Percentiles rank a stretch among this genome's conserved stretches.
Conservation (phyloP, 2,797 vertebrate species). For the Liasis olivaceus region DNA sequence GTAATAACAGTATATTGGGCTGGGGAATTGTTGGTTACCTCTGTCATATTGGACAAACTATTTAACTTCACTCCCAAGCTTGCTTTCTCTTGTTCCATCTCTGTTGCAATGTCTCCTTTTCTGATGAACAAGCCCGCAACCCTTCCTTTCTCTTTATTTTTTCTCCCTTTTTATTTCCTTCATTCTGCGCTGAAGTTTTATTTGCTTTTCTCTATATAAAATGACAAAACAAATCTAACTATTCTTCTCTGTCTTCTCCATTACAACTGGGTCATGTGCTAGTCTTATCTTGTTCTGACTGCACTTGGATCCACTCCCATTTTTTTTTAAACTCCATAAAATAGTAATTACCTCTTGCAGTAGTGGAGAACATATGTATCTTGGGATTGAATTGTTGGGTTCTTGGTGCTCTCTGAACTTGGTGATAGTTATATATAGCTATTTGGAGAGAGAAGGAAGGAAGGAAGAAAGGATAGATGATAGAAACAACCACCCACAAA, state of each 20-base stretch:
- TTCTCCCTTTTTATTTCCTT: no score
- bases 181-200: neutral
- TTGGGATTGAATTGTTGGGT: no score
- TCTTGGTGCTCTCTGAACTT: no score
- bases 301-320: neutral
- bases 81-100: neutral
- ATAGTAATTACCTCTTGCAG: neutral
- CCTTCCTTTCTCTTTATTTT: neutral
- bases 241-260: neutral
- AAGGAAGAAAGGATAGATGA: no score
- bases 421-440: no score
- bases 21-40: neutral
- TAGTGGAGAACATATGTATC: no score
- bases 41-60: neutral
- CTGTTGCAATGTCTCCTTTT: neutral
- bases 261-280: neutral
- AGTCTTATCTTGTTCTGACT: no score
- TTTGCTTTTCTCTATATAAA: neutral
- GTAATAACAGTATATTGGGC: neutral
- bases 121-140: neutral
- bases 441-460: no score
- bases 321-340: neutral
- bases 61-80: neutral
- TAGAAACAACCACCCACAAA: no score
- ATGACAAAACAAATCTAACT: neutral